Base-by-base conservation (phyloP, 2,797 vertebrate species). In the Anguilla megastoma region DNA sequence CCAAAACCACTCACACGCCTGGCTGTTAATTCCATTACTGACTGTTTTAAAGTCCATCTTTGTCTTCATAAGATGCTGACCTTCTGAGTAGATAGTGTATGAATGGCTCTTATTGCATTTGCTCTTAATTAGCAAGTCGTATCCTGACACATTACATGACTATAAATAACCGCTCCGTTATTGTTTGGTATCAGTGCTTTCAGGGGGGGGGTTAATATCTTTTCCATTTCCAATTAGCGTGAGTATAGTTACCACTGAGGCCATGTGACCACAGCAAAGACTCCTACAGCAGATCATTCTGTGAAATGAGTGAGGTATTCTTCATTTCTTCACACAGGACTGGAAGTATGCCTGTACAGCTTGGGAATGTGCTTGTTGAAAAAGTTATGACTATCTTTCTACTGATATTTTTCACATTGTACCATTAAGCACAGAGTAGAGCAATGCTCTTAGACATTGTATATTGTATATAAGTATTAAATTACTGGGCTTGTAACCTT, bases 51-150 rank as follows among this genome's bases (percentile, higher is more conserved):
- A 83, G 86, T 83, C n/a, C n/a, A 30, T 48, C 80, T 84, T 88
- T 88, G 80, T 85, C 87, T 86, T 89, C 48, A 86, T 90, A 86
- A 88, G 88, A 88, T 52, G 88, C 90, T 90, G 92, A 92, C 91
- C 91, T 91, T 89, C 88, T 33, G 50, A 86, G 85, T 83, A 76
- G 86, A 85, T 88, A 84, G 79, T 63, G 82, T 86, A 90, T 88
- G 85, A 89, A 71, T 14, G 52, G 58, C 63, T 90, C 90, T 93
- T 92, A 95, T 94, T 92, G 90, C 58, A 27, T 50, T 86, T 74
- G 80, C 56, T 86, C 88, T 92, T 95, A 93, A 95, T 94, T 94
- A 94, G 88, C 91, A 80, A 88, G 87, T 90, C 85, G 84, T 84
- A 91, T 88, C 85, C 80, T 88, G 89, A 90, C 90, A 90, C 90